Conservation (phyloP, 2,888 invertebrate genomes). For the Cyaniris semiargus region DNA sequence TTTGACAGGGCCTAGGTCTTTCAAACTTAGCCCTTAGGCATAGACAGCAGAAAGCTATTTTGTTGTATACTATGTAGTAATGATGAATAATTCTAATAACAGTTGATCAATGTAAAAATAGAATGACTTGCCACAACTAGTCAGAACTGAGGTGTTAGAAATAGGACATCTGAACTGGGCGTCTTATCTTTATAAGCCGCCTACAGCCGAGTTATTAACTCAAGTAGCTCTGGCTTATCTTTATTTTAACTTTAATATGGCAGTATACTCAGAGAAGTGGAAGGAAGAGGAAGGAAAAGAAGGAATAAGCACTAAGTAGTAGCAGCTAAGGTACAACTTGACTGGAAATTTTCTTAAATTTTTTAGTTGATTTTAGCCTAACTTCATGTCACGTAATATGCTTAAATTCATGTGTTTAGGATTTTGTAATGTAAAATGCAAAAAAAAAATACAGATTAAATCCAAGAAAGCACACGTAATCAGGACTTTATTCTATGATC, state of each 20-base stretch:
- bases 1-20: too few relatives aligned
- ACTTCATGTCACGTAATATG: too few relatives aligned
- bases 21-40: too few relatives aligned
- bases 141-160: background rate
- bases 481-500: background rate
- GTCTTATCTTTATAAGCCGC: conserved; percentile 5
- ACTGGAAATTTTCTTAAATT: too few relatives aligned
- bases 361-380: background rate
- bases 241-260: background rate
- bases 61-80: too few relatives aligned
- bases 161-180: background rate
- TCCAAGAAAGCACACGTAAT: too few relatives aligned
- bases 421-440: background rate
- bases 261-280: background rate
- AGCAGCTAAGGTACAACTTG: background rate
- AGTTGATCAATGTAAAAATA: background rate
- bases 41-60: too few relatives aligned
- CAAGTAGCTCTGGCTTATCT: background rate
- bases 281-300: background rate
- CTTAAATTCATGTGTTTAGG: background rate
- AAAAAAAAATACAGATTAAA: background rate
- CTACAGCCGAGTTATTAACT: background rate
- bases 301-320: background rate
- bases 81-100: background rate
- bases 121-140: background rate